A percentile compares a stretch with the other conserved stretches of the same genome.
Conservation (phyloP, 2,888 invertebrate genomes). For the Meteorus cinctellus region DNA sequence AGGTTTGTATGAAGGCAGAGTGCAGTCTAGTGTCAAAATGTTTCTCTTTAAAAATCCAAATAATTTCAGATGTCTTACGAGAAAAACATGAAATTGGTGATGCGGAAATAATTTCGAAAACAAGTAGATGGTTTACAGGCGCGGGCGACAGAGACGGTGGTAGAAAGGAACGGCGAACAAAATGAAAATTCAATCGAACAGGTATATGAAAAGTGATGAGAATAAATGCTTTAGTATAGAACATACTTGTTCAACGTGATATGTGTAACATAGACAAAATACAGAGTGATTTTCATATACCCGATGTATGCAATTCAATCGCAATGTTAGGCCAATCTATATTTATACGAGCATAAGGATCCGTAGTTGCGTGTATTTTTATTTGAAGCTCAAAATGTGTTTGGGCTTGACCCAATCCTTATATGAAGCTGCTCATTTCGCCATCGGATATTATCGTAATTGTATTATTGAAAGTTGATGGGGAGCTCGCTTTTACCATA, state of each 20-base stretch:
- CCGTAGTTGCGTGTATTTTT: too few species aligned
- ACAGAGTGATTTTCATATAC: not conserved
- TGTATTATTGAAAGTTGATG: not conserved
- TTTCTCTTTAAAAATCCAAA: not conserved
- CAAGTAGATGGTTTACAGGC: slow-evolving; percentile 53
- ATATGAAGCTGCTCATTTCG: too few species aligned
- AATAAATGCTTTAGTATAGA: not conserved
- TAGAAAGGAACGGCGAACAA: slow-evolving; percentile 41
- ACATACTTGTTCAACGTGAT: not conserved
- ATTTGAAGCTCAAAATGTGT: too few species aligned
- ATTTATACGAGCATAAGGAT: not conserved
- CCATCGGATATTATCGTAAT: too few species aligned
- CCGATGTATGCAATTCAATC: not conserved
- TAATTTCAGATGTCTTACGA: slow-evolving; percentile 9
- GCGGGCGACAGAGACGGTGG: slow-evolving; percentile 54
- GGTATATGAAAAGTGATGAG: not conserved
- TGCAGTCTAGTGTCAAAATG: too few species aligned
- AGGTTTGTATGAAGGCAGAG: not conserved
- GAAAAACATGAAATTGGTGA: slow-evolving; percentile 45
- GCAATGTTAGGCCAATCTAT: not conserved
- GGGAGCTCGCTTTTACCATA: not conserved
- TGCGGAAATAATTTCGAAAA: slow-evolving; percentile 52
- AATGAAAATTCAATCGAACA: not conserved
- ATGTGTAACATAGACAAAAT: not conserved
- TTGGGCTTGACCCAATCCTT: too few species aligned